Evolutionary conservation across 2,888 invertebrate genomes (phyloP).

Genomic region (Drepana falcataria): DNA sequence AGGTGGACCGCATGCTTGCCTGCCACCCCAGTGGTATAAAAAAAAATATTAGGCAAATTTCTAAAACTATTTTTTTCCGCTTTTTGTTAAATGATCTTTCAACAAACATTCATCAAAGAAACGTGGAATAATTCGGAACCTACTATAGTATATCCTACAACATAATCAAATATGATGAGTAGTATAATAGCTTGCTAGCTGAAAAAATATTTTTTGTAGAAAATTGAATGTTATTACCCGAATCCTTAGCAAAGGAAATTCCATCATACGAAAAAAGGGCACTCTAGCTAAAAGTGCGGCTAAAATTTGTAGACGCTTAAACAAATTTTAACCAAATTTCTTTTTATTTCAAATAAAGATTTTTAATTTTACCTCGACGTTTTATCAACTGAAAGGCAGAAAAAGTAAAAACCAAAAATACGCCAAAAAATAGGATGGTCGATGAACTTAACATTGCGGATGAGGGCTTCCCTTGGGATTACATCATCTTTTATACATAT

Average conservation of each 20-base stretch:
- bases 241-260: constrained; percentile 34
- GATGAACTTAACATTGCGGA: constrained; percentile 4
- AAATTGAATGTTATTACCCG: constrained; percentile 34
- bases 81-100: no score
- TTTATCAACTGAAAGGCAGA: constrained; percentile 12
- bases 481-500: constrained; percentile 1
- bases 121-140: no score
- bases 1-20: no score
- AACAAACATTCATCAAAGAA: no score
- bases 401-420: constrained; percentile 2
- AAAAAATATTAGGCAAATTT: no score
- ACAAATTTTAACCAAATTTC: constrained; percentile 2
- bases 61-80: no score
- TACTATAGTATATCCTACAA: no score
- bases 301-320: constrained; percentile 5
- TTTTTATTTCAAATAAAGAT: constrained; percentile 23
- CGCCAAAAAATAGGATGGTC: constrained; percentile 6
- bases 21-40: no score
- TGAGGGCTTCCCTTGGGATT: not conserved
- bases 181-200: no score
- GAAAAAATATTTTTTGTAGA: constrained; percentile 8
- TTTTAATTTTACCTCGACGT: constrained; percentile 19
- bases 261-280: constrained; percentile 34
- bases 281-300: constrained; percentile 20
- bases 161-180: no score